Evolutionary conservation across 2,888 invertebrate species (phyloP).

Genomic region (Megalurothrips usitatus): DNA sequence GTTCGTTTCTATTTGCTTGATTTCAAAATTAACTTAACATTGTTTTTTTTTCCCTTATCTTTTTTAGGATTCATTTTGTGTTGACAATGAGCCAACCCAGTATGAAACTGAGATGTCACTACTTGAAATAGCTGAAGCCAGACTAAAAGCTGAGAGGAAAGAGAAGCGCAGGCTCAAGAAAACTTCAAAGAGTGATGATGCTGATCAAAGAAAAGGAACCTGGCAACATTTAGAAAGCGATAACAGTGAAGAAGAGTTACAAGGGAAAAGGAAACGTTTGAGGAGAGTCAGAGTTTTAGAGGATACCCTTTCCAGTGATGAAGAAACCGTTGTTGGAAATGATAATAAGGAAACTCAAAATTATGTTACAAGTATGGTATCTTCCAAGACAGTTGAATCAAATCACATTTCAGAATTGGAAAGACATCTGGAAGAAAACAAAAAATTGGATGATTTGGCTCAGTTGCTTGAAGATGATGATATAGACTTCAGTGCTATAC

Average conservation of each 20-base stretch:
- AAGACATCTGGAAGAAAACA: neutral
- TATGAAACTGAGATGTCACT: constrained; percentile 50
- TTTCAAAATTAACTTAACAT: constrained; percentile 27
- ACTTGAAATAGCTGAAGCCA: constrained; percentile 52
- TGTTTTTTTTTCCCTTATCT: constrained; percentile 32
- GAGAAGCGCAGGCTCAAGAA: neutral
- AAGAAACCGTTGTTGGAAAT: neutral
- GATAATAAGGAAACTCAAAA: no score
- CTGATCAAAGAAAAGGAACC: neutral
- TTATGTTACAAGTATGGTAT: neutral
- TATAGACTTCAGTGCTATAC: neutral
- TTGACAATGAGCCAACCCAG: constrained; percentile 55
- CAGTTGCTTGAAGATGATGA: neutral
- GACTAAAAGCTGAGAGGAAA: neutral
- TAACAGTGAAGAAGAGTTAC: neutral
- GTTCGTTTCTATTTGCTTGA: constrained; percentile 16
- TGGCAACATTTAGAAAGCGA: neutral
- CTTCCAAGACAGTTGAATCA: neutral
- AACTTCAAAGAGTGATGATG: neutral
- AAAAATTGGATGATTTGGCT: neutral
- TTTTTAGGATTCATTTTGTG: constrained; percentile 62
- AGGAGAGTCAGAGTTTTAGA: neutral
- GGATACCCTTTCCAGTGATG: neutral
- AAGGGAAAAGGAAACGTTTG: neutral
- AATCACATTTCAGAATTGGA: neutral